Evolutionary conservation across 1,140 invertebrate genomes (phyloP), one percentile per base, ranked within the genome.

Genomic region (Hyles euphorbiae): DNA sequence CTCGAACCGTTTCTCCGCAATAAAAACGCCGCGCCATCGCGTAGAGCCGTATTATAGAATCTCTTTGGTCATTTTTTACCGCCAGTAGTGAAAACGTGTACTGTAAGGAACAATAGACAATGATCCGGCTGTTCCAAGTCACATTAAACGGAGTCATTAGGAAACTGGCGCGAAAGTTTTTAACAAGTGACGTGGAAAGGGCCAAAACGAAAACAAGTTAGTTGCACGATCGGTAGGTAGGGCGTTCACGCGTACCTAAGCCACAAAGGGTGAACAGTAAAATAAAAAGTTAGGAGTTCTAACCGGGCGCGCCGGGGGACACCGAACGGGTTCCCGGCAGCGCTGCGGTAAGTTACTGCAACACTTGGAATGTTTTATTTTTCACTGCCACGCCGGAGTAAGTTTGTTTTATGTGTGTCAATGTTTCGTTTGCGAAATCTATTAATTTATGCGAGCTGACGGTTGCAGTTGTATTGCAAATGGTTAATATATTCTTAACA

Each of bases 271-370:
- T 81, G 79, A 76, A 68, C 75, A 63, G 74, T 70, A 78, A 81
- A 83, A 86, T 78, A 81, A 87, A 85, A 85, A 87, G 81, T 85
- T 83, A 81, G 79, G 79, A 82, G 66, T 79, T 83, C 79, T 83
- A 87, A 84, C 81, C 79, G 83, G 81, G 74, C 78, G 72, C 74
- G 73, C 65, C 77, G 76, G 74, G 69, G 81, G 73, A 72, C 69
- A 65, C 44, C 67, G 70, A 79, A 86, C 84, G 76, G 74, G 84
- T 87, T 86, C 81, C 69, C 63, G 74, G 71, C 32, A 57, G 81
- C 80, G 12, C 44, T 63, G 53, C 36, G 66, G 82, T 83, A 82
- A 56, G 75, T 47, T 69, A 64, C 58, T 57, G 51, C 61, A 56
- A 61, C 52, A 22, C 36, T 44, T 43, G 2, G 53, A 43, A 54